phyloP scores from a whole-genome alignment of 2,113 vertebrate genomes.

The Planiliza haematocheilus region DNA sequence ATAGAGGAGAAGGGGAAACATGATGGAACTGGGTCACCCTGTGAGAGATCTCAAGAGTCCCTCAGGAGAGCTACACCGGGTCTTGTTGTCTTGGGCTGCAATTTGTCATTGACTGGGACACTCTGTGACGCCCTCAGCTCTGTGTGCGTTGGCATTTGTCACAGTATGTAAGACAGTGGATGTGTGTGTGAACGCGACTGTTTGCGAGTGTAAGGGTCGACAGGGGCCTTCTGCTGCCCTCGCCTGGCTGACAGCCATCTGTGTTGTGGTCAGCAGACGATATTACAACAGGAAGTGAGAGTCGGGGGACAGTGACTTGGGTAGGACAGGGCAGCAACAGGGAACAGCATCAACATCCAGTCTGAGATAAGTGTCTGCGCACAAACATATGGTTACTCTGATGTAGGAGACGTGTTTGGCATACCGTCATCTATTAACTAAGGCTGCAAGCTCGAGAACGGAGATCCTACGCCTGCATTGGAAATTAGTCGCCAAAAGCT shows the following conservation, averaged over 20 bases:
- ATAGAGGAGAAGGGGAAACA: conserved; percentile 56
- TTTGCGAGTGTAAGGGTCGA: conserved; percentile 48
- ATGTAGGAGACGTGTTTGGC: conserved; percentile 72
- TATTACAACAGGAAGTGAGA: conserved; percentile 69
- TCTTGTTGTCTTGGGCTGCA: conserved; percentile 76
- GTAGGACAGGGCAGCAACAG: conserved; percentile 67
- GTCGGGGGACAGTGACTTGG: conserved; percentile 61
- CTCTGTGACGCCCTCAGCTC: conserved; percentile 55
- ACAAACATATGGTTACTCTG: conserved; percentile 79
- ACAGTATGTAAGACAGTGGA: conserved; percentile 49
- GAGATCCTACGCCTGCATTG: conserved; percentile 39
- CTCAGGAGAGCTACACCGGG: conserved; percentile 66
- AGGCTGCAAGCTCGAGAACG: conserved; percentile 51
- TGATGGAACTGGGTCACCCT: conserved; percentile 84
- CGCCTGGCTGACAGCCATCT: conserved; percentile 78
- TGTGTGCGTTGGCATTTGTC: conserved; percentile 62
- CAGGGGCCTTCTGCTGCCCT: conserved; percentile 72
- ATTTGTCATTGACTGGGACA: conserved; percentile 79
- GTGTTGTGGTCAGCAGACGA: conserved; percentile 70
- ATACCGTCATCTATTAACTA: conserved; percentile 59
- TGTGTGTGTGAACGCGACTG: conserved; percentile 23
- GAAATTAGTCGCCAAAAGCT: conserved; percentile 45
- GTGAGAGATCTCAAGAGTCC: conserved; percentile 76
- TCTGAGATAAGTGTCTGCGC: conserved; percentile 71
- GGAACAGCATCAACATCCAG: conserved; percentile 72